Percentiles rank a stretch among this genome's conserved stretches.
Conservation (phyloP, 2,888 invertebrate genomes). For the Ennomos erosarius region DNA sequence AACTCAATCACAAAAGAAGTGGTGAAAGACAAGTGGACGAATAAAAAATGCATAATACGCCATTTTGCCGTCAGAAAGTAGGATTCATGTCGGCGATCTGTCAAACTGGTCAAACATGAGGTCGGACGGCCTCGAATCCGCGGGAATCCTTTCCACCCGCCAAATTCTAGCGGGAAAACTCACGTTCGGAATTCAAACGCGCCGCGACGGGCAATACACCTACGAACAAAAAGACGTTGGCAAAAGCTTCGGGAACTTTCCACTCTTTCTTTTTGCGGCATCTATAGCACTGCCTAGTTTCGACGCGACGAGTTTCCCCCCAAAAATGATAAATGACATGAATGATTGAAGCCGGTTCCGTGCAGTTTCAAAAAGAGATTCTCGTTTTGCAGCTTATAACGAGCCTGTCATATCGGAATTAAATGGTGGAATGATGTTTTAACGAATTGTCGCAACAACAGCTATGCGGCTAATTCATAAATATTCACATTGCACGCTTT, state of each 20-base stretch:
- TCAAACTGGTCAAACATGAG: constrained; percentile 83
- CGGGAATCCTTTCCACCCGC: constrained; percentile 26
- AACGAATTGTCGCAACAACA: constrained; percentile 62
- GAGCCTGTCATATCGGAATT: constrained; percentile 61
- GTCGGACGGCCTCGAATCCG: constrained; percentile 41
- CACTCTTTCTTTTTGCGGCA: constrained; percentile 72
- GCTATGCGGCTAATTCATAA: constrained; percentile 68
- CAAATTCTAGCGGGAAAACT: constrained; percentile 65
- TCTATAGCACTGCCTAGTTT: constrained; percentile 77
- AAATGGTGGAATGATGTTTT: constrained; percentile 65
- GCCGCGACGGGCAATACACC: constrained; percentile 58
- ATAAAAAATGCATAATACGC: constrained; percentile 81
- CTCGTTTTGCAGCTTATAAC: constrained; percentile 57
- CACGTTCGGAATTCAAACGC: constrained; percentile 60
- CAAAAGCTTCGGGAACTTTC: constrained; percentile 71
- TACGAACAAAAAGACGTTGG: constrained; percentile 77
- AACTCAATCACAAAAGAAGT: constrained; percentile 81
- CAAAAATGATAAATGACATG: constrained; percentile 81
- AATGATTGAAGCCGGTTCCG: constrained; percentile 70
- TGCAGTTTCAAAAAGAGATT: constrained; percentile 64
- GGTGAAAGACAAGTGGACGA: constrained; percentile 79
- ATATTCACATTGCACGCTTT: constrained; percentile 75
- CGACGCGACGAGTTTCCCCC: constrained; percentile 72
- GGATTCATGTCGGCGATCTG: constrained; percentile 82
- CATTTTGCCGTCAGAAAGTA: constrained; percentile 79